Conservation (phyloP, 2,888 invertebrate genomes). For the Pyralis farinalis region DNA sequence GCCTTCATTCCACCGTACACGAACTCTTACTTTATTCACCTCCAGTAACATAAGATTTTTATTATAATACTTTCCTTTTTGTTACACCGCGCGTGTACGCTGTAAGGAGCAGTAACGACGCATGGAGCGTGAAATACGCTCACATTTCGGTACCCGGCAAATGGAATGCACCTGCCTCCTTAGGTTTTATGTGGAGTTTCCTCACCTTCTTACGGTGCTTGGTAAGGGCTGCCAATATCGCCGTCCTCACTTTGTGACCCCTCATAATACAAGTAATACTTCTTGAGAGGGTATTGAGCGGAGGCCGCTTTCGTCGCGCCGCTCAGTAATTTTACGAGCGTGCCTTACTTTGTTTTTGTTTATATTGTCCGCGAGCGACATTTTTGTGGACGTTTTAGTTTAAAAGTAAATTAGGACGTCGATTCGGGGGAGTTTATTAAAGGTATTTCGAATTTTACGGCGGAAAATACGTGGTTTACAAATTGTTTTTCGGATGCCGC, state of each 20-base stretch:
- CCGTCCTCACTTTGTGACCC: slow-evolving; percentile 77
- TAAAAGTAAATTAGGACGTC: background rate
- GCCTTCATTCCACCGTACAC: slow-evolving; percentile 2
- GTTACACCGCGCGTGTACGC: slow-evolving; percentile 50
- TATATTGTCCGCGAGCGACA: slow-evolving; percentile 11
- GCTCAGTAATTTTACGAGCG: slow-evolving; percentile 63
- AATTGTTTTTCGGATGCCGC: background rate
- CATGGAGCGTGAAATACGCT: slow-evolving; percentile 74
- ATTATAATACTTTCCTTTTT: slow-evolving; percentile 69
- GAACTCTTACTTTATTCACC: slow-evolving; percentile 11
- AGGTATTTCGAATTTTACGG: background rate
- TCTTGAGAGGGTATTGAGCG: slow-evolving; percentile 75
- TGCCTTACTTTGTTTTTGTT: slow-evolving; percentile 50
- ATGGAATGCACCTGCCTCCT: slow-evolving; percentile 80
- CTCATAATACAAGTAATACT: slow-evolving; percentile 76
- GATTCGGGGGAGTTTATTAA: background rate
- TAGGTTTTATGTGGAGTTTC: slow-evolving; percentile 78
- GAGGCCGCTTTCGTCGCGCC: slow-evolving; percentile 45
- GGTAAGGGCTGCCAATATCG: slow-evolving; percentile 74
- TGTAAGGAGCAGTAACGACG: slow-evolving; percentile 64
- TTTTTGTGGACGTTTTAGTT: slow-evolving; percentile 12
- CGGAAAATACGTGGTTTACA: background rate
- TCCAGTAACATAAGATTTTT: slow-evolving; percentile 51
- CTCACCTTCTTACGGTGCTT: slow-evolving; percentile 71
- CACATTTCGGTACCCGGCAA: slow-evolving; percentile 71